Evolutionary conservation across 2,797 vertebrate species (phyloP), one percentile per base, ranked within the genome.

Genomic region (Gobionotothen gibberifrons): DNA sequence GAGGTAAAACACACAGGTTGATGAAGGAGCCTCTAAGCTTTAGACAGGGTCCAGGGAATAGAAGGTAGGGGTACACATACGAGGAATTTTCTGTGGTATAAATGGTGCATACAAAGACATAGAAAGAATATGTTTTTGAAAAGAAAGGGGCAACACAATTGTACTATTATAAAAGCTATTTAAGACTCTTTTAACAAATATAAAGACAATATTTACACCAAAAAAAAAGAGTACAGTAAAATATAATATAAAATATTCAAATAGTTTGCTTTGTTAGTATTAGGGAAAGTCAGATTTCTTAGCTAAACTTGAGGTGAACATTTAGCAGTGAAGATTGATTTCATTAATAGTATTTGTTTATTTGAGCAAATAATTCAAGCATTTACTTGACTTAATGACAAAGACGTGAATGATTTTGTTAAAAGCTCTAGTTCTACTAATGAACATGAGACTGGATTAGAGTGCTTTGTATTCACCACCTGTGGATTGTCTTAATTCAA

Each of bases 1-100:
- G 22, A 57, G 48, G 55, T 69, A 42, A 61, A 83, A 76, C 13
- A 73, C 76, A 66, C n/a, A 1, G 13, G 40, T 40, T 79, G 72
- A 83, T 78, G 63, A 72, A 80, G 71, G 67, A 76, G 16, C 22
- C 55, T 51, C 68, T 40, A 67, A 57, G 56, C 26, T 7, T 55
- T 70, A 69, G 46, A 74, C 51, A 0, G 3, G 54, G 21, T 26
- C 47, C 42, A 14, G 43, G 21, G 68, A 72, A 69, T 26, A 26
- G 26, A 26, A 26, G 4, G 26, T 26, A 26, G 26, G 4, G 26
- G 26, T 26, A 26, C 26, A 36, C 32, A 36, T 36, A 36, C 8
- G 32, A 7, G 32, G 32, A 9, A 36, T 36, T 36, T 36, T 32
- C 32, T 36, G 6, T 36, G 32, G 32, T 36, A 36, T 36, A 36